These are phyloP conservation scores for Pterocles orientalis DNA, from an alignment of 2,113 vertebrate genomes.

Conservation along the genomic window DNA sequence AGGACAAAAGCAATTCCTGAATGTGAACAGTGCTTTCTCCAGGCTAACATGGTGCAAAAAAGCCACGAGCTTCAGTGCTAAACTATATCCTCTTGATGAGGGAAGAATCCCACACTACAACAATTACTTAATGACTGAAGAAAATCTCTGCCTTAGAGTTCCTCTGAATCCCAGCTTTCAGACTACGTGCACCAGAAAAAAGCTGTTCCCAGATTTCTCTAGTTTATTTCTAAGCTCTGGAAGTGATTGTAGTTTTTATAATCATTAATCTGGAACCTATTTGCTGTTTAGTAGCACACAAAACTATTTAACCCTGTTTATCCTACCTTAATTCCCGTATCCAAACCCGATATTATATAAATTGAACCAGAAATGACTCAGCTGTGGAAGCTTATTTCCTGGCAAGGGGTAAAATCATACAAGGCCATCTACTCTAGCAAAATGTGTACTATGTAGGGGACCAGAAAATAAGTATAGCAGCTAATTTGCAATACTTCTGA, in stretches of 20 bases:
- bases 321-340: neutral
- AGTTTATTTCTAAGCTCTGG: neutral
- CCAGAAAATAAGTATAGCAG: neutral
- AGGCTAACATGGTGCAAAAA: neutral
- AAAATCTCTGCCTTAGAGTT: neutral
- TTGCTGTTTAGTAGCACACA: neutral
- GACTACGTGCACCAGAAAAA: neutral
- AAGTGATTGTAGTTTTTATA: neutral
- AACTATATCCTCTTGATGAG: neutral
- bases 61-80: fast-evolving
- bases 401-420: neutral
- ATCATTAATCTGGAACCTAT: neutral
- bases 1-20: neutral
- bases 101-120: neutral
- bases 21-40: neutral
- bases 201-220: neutral
- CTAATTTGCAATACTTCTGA: neutral
- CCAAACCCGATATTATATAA: neutral
- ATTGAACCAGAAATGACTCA: neutral
- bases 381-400: neutral
- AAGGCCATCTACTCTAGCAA: neutral
- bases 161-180: neutral
- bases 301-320: too few species aligned
- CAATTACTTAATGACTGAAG: neutral
- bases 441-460: neutral